These are phyloP conservation scores for Alviniconcha strummeri DNA, from an alignment of 2,888 invertebrate genomes.

Conservation along the genomic window DNA sequence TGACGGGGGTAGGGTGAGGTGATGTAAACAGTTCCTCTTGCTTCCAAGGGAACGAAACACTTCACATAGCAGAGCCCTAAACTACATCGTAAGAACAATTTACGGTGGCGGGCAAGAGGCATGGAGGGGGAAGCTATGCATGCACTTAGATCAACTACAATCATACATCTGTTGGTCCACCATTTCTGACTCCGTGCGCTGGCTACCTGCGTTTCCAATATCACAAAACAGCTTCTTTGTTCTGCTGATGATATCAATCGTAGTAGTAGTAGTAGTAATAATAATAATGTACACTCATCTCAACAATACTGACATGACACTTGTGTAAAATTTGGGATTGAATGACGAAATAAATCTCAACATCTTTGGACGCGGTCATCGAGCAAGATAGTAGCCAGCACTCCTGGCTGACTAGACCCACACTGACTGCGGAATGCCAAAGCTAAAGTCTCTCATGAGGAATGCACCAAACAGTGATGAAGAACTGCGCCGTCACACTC, in stretches of 20 bases:
- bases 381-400: not conserved
- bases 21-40: too few relatives aligned
- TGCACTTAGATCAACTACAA: too few relatives aligned
- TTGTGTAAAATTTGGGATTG: not conserved
- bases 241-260: not conserved
- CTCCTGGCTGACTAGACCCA: conserved; percentile 8
- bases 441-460: conserved; percentile 13
- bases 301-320: conserved; percentile 32
- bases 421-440: conserved; percentile 9
- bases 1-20: too few relatives aligned
- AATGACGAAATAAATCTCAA: conserved; percentile 17
- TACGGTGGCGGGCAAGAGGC: too few relatives aligned
- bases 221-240: conserved; percentile 32
- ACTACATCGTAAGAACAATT: too few relatives aligned
- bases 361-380: not conserved
- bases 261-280: too few relatives aligned
- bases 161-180: conserved; percentile 10
- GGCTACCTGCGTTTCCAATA: conserved; percentile 30
- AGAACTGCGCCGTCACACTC: not conserved
- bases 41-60: too few relatives aligned
- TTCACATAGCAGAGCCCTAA: too few relatives aligned
- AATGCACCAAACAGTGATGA: conserved; percentile 27
- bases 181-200: not conserved
- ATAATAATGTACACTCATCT: conserved; percentile 2
- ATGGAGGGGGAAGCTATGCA: too few relatives aligned